Evolutionary conservation across 2,888 invertebrate genomes (phyloP).

Genomic region (Caenorhabditis angaria): DNA sequence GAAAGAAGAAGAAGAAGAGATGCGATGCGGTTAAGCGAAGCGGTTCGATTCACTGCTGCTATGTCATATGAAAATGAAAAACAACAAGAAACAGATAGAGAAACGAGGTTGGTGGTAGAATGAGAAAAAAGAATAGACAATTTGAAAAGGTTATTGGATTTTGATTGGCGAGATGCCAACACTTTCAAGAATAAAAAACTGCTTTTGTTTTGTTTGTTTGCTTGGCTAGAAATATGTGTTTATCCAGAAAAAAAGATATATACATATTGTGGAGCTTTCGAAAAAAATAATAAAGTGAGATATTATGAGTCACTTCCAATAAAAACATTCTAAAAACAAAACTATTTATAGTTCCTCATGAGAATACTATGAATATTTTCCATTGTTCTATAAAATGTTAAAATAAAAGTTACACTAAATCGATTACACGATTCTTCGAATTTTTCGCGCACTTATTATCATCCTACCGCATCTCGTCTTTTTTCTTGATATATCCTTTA

Average conservation of each 20-base stretch:
- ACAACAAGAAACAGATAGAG: background rate
- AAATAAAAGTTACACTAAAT: too few species aligned
- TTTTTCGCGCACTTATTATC: background rate
- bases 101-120: slow-evolving; percentile 4
- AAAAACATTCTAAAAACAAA: background rate
- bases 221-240: background rate
- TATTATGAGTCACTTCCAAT: background rate
- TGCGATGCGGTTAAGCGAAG: slow-evolving; percentile 38
- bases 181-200: background rate
- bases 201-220: background rate
- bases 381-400: too few species aligned
- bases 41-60: slow-evolving; percentile 18
- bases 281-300: background rate
- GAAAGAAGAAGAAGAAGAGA: slow-evolving; percentile 28
- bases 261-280: background rate
- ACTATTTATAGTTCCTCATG: too few species aligned
- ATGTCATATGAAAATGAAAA: slow-evolving; percentile 2
- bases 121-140: background rate
- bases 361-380: too few species aligned
- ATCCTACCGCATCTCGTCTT: background rate
- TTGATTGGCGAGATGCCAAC: slow-evolving; percentile 4
- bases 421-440: too few species aligned
- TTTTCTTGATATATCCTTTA: background rate
- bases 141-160: slow-evolving; percentile 2
- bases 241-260: background rate